A percentile compares a stretch with the other conserved stretches of the same genome.
These are phyloP conservation scores for Xiphydria camelus DNA, from an alignment of 2,888 invertebrate genomes.

Conservation along the genomic window DNA sequence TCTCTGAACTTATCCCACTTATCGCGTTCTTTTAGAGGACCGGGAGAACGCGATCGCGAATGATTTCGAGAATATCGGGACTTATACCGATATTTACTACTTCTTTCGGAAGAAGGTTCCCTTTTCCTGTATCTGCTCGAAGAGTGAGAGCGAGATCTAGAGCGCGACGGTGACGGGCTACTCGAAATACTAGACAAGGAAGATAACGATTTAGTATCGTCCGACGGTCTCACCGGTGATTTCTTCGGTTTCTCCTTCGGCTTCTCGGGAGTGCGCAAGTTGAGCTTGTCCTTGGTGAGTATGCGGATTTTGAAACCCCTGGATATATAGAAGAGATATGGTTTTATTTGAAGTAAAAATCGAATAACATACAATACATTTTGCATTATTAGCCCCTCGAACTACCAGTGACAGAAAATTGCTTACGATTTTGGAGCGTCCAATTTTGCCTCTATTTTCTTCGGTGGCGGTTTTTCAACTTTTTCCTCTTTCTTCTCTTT, in stretches of 20 bases:
- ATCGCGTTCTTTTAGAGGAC: slow-evolving; percentile 57
- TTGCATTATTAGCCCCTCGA: too few relatives aligned
- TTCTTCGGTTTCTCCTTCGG: slow-evolving; percentile 37
- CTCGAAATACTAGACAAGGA: slow-evolving; percentile 62
- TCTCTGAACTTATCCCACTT: slow-evolving; percentile 62
- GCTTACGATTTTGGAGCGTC: slow-evolving; percentile 51
- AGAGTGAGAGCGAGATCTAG: slow-evolving; percentile 45
- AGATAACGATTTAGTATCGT: slow-evolving; percentile 59
- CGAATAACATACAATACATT: too few relatives aligned
- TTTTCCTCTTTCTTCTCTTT: slow-evolving; percentile 46
- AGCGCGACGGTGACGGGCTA: slow-evolving; percentile 53
- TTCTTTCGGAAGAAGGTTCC: slow-evolving; percentile 48
- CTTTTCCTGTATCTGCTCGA: slow-evolving; percentile 12
- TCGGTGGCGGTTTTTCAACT: slow-evolving; percentile 36
- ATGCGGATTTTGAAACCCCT: slow-evolving; percentile 54
- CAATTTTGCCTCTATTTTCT: too few relatives aligned
- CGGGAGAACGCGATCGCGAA: slow-evolving; percentile 36
- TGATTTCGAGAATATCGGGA: slow-evolving; percentile 49
- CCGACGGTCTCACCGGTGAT: slow-evolving; percentile 36
- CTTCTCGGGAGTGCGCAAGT: slow-evolving; percentile 25
- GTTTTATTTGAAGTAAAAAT: too few relatives aligned
- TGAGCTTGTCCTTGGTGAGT: slow-evolving; percentile 51
- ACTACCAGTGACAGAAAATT: too few relatives aligned
- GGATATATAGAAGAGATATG: slow-evolving; percentile 3
- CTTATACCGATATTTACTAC: slow-evolving; percentile 48